Evolutionary conservation across 2,797 vertebrate genomes (phyloP), one percentile per base, ranked within the genome.

Genomic region (Pagetopsis macropterus): DNA sequence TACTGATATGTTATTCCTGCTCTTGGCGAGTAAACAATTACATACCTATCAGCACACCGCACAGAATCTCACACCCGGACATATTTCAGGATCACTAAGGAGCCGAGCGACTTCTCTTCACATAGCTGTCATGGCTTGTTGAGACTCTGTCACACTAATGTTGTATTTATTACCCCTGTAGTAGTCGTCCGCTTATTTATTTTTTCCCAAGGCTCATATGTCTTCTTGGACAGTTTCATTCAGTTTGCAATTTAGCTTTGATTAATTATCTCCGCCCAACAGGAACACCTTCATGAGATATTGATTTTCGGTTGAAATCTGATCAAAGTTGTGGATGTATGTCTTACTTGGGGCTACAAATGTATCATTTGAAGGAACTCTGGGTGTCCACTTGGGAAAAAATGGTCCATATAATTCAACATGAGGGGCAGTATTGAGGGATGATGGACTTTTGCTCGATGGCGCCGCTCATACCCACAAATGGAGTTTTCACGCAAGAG

Each of bases 401-500:
- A 82, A 75, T 45, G 45, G 73, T 79, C 60, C 55, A 37, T 70
- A 70, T 54, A 66, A 78, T 57, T 23, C 15, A 33, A 55, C 67
- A 19, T 12, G 19, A 27, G 27, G 12, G 54, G 59, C 72, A 46
- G 41, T 59, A 70, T 62, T 63, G 80, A 81, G 65, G 75, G 70
- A 79, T 85, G 79, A 78, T 86, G 65, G 83, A 76, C 67, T 86
- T 80, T 40, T 33, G 68, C 63, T 41, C 44, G 76, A 84, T 31
- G 60, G 54, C 16, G 57, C 21, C 10, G 64, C 58, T 84, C 77
- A 69, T 76, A 52, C 31, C 48, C 43, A 52, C 60, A 82, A 87
- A 87, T 84, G 70, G 73, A 78, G 63, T 86, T 84, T 88, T 88
- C 83, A 90, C 44, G 49, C 75, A 73, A 78, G 74, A 70, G 71